Evolutionary conservation across 2,888 invertebrate genomes (phyloP).

Genomic region (Stenchaetothrips biformis): DNA sequence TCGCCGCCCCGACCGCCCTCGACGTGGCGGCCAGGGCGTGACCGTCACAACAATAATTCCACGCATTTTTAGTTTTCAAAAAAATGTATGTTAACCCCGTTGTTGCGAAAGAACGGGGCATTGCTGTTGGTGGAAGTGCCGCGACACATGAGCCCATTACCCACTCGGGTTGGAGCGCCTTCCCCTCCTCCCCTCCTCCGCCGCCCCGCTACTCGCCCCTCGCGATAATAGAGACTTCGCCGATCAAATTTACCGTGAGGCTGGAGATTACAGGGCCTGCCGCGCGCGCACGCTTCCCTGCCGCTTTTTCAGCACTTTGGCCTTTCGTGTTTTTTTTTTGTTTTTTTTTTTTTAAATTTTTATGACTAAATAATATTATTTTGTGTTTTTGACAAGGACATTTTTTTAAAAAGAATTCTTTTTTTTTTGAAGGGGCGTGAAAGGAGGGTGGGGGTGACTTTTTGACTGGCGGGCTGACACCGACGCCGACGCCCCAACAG

Average conservation of each 20-base stretch:
- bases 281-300: not conserved
- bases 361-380: too few species aligned
- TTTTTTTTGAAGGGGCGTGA: not conserved
- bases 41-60: too few species aligned
- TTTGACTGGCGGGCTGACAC: not conserved
- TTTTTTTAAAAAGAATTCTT: not conserved
- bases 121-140: not conserved
- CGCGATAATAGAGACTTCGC: not conserved
- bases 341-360: too few species aligned
- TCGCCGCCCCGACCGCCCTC: too few species aligned
- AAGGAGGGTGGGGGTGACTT: not conserved
- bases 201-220: not conserved
- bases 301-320: not conserved
- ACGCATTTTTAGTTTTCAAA: too few species aligned
- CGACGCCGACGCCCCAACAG: not conserved
- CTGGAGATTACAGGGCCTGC: not conserved
- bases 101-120: too few species aligned
- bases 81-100: too few species aligned
- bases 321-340: not conserved
- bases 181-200: not conserved
- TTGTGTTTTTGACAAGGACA: too few species aligned
- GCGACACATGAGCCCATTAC: not conserved
- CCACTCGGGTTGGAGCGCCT: not conserved
- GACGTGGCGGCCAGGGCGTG: too few species aligned
- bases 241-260: slow-evolving; percentile 7